Conservation (phyloP, 2,797 vertebrate genomes). For the Allobates femoralis region DNA sequence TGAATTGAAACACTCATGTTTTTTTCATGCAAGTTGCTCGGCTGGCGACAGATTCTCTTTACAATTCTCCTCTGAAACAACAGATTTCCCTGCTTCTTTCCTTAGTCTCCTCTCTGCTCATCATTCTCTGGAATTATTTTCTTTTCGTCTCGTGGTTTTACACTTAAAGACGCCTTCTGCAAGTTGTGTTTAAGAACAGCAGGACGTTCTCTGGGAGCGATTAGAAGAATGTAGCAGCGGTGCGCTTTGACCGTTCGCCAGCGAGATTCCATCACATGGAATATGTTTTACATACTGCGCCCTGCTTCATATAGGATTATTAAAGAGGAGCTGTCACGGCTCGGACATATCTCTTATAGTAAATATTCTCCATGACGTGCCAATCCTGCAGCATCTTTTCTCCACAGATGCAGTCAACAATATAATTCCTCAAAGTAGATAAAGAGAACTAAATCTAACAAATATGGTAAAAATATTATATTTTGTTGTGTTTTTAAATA, state of each 20-base stretch:
- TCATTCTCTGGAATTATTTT: neutral
- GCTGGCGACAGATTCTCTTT: neutral
- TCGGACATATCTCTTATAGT: too few relatives aligned
- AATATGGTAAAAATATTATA: too few relatives aligned
- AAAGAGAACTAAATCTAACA: too few relatives aligned
- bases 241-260: neutral
- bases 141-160: slow-evolving; percentile 24
- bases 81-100: neutral
- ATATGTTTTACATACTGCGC: slow-evolving; percentile 1
- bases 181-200: slow-evolving; percentile 20
- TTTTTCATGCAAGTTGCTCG: neutral
- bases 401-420: too few relatives aligned
- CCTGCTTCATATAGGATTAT: too few relatives aligned
- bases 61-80: neutral
- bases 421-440: too few relatives aligned
- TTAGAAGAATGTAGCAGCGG: slow-evolving; percentile 3
- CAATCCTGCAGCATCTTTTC: too few relatives aligned
- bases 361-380: too few relatives aligned
- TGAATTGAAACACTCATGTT: neutral
- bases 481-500: too few relatives aligned
- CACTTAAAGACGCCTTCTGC: slow-evolving; percentile 11
- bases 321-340: too few relatives aligned
- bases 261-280: neutral
- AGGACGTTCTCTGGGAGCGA: slow-evolving; percentile 6
- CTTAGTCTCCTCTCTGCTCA: neutral